Conservation (phyloP, 2,888 invertebrate species). For the Diadromus collaris region DNA sequence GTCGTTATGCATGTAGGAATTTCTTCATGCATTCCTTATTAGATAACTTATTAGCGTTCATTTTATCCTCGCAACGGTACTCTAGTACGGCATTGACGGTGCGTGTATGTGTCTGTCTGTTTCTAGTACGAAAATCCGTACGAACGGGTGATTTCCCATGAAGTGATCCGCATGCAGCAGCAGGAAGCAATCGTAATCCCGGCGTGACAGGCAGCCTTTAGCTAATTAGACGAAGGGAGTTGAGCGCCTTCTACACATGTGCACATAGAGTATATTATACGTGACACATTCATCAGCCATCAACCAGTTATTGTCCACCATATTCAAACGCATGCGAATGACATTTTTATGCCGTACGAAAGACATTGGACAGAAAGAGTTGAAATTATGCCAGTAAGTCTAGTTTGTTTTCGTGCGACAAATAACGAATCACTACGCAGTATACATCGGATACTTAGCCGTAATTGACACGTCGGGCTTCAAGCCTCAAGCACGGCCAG, state of each 20-base stretch:
- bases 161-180: constrained; percentile 28
- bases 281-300: constrained; percentile 5
- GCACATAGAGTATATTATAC: neutral
- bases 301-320: neutral
- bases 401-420: neutral
- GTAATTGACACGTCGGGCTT: constrained; percentile 19
- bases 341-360: constrained; percentile 18
- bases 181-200: constrained; percentile 52
- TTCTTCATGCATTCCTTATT: neutral
- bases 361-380: neutral
- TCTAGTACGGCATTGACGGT: too few species aligned
- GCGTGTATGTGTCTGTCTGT: constrained; percentile 1
- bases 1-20: neutral
- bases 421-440: constrained; percentile 2
- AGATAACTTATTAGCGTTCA: too few species aligned
- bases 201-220: constrained; percentile 57
- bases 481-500: constrained; percentile 10
- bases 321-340: too few species aligned
- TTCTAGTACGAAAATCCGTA: constrained; percentile 32
- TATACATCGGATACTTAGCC: neutral
- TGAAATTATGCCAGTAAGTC: neutral
- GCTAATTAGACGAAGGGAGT: constrained; percentile 65
- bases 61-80: too few species aligned
- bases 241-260: neutral
- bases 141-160: constrained; percentile 39